Evolutionary conservation across 2,113 vertebrate species (phyloP).

Genomic region (Gorsachius goisagi): DNA sequence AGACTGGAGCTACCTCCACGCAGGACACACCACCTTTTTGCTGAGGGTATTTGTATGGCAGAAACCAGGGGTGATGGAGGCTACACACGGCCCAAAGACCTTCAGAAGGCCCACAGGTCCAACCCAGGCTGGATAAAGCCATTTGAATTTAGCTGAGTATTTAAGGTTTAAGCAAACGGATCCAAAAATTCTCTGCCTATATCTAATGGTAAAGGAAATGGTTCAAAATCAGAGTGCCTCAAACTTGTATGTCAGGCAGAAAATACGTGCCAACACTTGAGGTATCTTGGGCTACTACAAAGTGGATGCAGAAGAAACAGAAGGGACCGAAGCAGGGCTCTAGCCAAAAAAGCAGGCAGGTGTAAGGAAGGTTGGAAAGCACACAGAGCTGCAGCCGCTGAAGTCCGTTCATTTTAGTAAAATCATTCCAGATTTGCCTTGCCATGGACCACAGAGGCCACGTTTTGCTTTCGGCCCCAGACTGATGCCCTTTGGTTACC

Average conservation of each 20-base stretch:
- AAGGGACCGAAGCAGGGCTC: not conserved
- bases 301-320: not conserved
- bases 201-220: rapidly evolving
- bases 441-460: rapidly evolving
- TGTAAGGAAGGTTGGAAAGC: not conserved
- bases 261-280: not conserved
- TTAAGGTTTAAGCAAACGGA: not conserved
- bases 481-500: rapidly evolving
- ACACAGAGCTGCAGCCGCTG: not conserved
- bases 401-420: not conserved
- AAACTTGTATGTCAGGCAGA: not conserved
- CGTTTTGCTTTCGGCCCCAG: rapidly evolving
- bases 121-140: not conserved
- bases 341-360: not conserved
- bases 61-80: not conserved
- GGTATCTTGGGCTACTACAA: not conserved
- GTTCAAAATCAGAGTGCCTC: not conserved
- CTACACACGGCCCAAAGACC: rapidly evolving
- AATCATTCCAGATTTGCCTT: not conserved
- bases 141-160: not conserved
- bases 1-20: not conserved
- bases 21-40: not conserved
- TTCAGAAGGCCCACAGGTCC: not conserved
- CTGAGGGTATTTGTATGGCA: not conserved
- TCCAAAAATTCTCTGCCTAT: not conserved